Evolutionary conservation across 2,797 vertebrate genomes (phyloP), one percentile per base, ranked within the genome.

Genomic region (Apogon talboti): DNA sequence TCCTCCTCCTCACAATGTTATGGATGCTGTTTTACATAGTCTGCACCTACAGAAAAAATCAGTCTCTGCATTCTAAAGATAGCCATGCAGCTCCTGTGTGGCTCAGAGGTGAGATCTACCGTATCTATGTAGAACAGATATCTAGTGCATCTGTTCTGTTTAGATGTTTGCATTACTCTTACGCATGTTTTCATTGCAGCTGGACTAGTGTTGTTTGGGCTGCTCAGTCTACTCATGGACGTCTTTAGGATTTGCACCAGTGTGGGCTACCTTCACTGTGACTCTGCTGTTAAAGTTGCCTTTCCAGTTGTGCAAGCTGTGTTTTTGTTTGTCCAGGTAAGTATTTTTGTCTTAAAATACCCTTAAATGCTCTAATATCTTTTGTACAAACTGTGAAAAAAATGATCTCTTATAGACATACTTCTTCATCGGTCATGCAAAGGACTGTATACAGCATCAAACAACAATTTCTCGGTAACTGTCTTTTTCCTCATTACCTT

Each of bases 211-310:
- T 83, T 97, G 0, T 99, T 98, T 81, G 98, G 95, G n/a, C 7
- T 97, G 74, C 96, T 97, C 84, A 96, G 95, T 33, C 87, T 98
- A 6, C 81, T 97, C 76, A 97, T 99, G 95, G 96, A 98, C 19
- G 87, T 97, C 82, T 98, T 99, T 88, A 98, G 98, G 89, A 95
- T 96, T 3, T 93, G 93, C 24, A 95, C 93, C 91, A 96, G 96
- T 11, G 94, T 93, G 2, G 97, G 97, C 57, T 96, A 94, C 84
- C 89, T 94, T 13, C 95, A 95, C 79, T 99, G 97, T 50, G 94
- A 96, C 4, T 96, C 96, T 0, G 93, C 89, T 7, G 93, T 97
- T 68, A 96, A 96, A 83, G 95, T 99, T 11, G 93, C 91, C 55
- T 95, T 96, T 48, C 97, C 97, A 2, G 89, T 94, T 18, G 87